Conservation (phyloP, 1,140 invertebrate species). For the Sycobia sp. region DNA sequence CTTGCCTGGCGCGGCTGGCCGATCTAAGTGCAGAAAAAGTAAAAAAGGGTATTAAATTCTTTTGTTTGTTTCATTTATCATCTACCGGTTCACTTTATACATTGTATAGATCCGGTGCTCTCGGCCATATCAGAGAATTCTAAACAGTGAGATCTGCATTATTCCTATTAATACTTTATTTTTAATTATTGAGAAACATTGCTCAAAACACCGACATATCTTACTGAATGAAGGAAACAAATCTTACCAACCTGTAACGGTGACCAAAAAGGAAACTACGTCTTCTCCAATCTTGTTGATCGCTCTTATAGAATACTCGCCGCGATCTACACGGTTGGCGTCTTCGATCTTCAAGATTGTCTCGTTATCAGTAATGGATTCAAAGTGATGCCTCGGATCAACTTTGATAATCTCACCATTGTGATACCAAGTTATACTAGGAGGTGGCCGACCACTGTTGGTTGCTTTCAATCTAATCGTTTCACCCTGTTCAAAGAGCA, state of each 20-base stretch:
- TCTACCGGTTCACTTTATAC: too few relatives aligned
- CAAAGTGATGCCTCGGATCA: slow-evolving; percentile 71
- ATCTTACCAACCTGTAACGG: slow-evolving; percentile 72
- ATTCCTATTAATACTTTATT: too few relatives aligned
- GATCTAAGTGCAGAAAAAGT: slow-evolving; percentile 60
- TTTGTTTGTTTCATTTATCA: too few relatives aligned
- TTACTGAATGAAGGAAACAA: too few relatives aligned
- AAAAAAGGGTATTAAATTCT: neutral
- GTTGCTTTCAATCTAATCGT: slow-evolving; percentile 86
- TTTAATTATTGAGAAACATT: neutral
- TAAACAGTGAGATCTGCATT: too few relatives aligned
- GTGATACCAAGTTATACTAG: slow-evolving; percentile 83
- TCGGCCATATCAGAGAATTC: too few relatives aligned
- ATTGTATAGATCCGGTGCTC: too few relatives aligned
- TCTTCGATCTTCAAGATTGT: slow-evolving; percentile 75
- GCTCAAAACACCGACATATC: too few relatives aligned
- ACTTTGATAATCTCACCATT: slow-evolving; percentile 75
- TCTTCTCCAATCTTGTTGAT: slow-evolving; percentile 84
- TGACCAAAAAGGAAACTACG: slow-evolving; percentile 78
- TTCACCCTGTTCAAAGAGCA: slow-evolving; percentile 87
- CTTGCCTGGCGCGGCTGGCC: slow-evolving; percentile 83
- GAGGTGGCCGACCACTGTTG: slow-evolving; percentile 84
- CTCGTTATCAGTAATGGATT: slow-evolving; percentile 69
- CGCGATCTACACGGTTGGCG: slow-evolving; percentile 76
- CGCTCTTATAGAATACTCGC: slow-evolving; percentile 83